These are phyloP conservation scores for Sinocyclocheilus rhinocerous DNA, from an alignment of 2,113 vertebrate genomes.

Conservation along the genomic window DNA sequence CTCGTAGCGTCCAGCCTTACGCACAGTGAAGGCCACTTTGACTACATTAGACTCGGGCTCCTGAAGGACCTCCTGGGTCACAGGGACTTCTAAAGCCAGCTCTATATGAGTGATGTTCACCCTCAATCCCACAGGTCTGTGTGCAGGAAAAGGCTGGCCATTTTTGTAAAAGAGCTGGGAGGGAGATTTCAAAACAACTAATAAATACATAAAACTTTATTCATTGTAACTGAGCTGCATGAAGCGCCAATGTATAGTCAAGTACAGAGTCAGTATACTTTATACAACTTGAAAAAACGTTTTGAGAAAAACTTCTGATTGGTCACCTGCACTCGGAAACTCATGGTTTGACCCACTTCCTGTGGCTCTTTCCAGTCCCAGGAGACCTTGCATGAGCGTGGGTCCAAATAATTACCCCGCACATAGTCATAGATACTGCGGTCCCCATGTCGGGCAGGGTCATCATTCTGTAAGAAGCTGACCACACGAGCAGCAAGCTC, in stretches of 20 bases:
- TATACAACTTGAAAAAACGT: background rate
- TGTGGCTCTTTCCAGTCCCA: conserved; percentile 99
- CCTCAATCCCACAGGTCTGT: conserved; percentile 88
- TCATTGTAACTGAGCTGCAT: background rate
- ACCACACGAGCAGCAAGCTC: conserved; percentile 96
- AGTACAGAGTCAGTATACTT: background rate
- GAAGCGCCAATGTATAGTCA: no score
- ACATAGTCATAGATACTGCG: conserved; percentile 98
- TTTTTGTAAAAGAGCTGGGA: conserved; percentile 95
- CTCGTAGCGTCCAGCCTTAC: conserved; percentile 94
- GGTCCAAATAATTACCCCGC: conserved; percentile 97
- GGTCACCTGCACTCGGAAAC: conserved; percentile 91
- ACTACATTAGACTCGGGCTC: conserved; percentile 91
- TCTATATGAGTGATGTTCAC: conserved; percentile 96
- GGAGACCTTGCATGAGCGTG: conserved; percentile 94
- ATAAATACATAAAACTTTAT: background rate
- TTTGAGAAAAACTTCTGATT: conserved; percentile 12
- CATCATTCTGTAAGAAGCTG: conserved; percentile 98
- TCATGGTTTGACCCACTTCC: conserved; percentile 98
- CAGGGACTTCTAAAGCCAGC: conserved; percentile 92
- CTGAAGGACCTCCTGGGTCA: conserved; percentile 94
- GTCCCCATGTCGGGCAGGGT: conserved; percentile 91
- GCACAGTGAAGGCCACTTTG: conserved; percentile 96
- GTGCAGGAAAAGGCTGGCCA: conserved; percentile 92
- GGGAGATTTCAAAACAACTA: conserved; percentile 15